Percentiles rank a stretch among this genome's conserved stretches.
Conservation (phyloP, 2,888 invertebrate species). For the Rambutsinella grinnellia region DNA sequence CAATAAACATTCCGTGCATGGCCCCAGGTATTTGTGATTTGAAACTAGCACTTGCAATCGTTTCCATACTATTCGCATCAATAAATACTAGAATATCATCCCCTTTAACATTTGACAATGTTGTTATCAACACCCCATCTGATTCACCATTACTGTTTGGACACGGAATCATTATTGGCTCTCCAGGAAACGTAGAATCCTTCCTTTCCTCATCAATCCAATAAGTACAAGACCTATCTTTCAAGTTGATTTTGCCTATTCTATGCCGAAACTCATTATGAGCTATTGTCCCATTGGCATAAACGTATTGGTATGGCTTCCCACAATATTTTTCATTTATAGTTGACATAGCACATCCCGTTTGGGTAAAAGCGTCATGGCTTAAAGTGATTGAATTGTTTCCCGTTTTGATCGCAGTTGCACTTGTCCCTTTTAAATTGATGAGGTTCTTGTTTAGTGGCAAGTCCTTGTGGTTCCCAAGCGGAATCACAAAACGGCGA, state of each 20-base stretch:
- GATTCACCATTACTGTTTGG: slow-evolving; percentile 70
- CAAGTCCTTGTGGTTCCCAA: slow-evolving; percentile 61
- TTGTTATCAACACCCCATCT: slow-evolving; percentile 69
- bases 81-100: slow-evolving; percentile 68
- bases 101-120: slow-evolving; percentile 66
- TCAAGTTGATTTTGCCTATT: slow-evolving; percentile 65
- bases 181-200: slow-evolving; percentile 69
- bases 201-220: slow-evolving; percentile 57
- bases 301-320: slow-evolving; percentile 71
- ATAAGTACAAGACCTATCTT: slow-evolving; percentile 23
- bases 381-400: slow-evolving; percentile 66
- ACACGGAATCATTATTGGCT: slow-evolving; percentile 71
- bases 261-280: slow-evolving; percentile 67
- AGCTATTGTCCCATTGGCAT: slow-evolving; percentile 70
- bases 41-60: slow-evolving; percentile 68
- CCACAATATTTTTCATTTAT: slow-evolving; percentile 69
- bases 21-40: slow-evolving; percentile 67
- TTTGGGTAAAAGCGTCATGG: slow-evolving; percentile 65
- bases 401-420: slow-evolving; percentile 68
- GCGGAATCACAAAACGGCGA: slow-evolving; percentile 62
- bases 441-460: slow-evolving; percentile 69
- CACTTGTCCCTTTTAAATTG: slow-evolving; percentile 67
- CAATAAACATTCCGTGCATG: slow-evolving; percentile 67
- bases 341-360: slow-evolving; percentile 71
- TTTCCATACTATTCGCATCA: slow-evolving; percentile 69